These are phyloP conservation scores for Poicephalus gulielmi DNA, from an alignment of 2,113 vertebrate genomes.

Conservation along the genomic window DNA sequence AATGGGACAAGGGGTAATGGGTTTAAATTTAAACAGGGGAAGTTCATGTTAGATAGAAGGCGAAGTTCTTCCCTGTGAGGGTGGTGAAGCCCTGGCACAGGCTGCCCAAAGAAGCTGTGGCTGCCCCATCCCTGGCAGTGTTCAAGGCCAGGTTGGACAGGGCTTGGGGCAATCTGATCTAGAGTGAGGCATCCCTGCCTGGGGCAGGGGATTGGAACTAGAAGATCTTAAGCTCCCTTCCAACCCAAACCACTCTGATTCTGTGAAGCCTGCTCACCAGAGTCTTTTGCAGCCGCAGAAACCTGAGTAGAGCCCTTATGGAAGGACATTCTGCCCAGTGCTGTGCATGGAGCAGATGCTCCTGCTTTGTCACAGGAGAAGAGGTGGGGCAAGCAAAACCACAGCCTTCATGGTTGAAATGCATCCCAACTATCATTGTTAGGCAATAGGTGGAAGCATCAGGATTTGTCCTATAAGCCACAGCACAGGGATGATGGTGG, in stretches of 20 bases:
- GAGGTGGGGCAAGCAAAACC: background rate
- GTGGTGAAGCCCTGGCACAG: background rate
- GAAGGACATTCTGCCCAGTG: background rate
- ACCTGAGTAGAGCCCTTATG: accelerated
- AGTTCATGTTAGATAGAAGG: background rate
- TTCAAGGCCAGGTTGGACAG: background rate
- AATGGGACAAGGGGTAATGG: background rate
- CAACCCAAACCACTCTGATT: background rate
- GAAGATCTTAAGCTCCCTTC: background rate
- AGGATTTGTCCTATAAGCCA: background rate
- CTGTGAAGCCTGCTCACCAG: background rate
- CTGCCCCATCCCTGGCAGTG: background rate
- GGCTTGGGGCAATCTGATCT: background rate
- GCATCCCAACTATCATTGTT: background rate
- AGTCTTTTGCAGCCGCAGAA: background rate
- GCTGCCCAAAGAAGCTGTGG: background rate
- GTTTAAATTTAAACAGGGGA: background rate
- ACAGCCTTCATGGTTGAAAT: background rate
- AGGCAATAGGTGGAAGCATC: background rate
- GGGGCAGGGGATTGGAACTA: background rate
- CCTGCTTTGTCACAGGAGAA: background rate
- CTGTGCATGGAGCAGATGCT: background rate
- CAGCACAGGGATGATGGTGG: background rate
- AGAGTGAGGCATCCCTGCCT: background rate
- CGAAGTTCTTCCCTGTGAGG: background rate